Evolutionary conservation across 2,888 invertebrate genomes (phyloP).

Genomic region (Cantharis nigra): DNA sequence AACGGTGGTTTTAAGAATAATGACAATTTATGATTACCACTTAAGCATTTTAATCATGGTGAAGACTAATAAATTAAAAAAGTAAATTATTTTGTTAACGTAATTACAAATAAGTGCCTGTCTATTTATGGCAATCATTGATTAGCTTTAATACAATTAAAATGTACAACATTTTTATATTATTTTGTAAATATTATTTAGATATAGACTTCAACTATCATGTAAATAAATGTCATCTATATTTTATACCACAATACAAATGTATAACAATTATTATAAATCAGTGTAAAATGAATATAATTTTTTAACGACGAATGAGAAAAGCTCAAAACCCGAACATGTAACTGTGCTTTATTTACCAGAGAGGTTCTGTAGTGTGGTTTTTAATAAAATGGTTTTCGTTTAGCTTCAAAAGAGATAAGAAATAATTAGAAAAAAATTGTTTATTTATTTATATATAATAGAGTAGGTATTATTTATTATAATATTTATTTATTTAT

Average conservation of each 20-base stretch:
- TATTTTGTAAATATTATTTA: neutral
- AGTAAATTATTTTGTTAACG: neutral
- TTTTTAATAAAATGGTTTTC: no score
- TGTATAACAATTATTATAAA: neutral
- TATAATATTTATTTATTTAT: no score
- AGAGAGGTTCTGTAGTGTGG: no score
- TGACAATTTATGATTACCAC: slow-evolving; percentile 13
- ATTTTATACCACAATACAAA: neutral
- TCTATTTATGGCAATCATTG: neutral
- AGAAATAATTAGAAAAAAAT: no score
- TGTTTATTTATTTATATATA: no score
- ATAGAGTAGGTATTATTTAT: no score
- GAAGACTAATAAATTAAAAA: neutral
- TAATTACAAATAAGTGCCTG: neutral
- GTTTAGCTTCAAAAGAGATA: no score
- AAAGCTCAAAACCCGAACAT: no score
- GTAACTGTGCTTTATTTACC: no score
- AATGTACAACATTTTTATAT: neutral
- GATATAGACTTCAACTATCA: no score
- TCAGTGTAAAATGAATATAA: neutral
- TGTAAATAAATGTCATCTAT: neutral
- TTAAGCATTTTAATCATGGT: neutral
- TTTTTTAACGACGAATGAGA: neutral
- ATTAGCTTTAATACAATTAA: neutral
- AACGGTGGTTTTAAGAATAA: slow-evolving; percentile 23